phyloP scores from a whole-genome alignment of 2,113 vertebrate genomes.

The Puntigrus tetrazona region DNA sequence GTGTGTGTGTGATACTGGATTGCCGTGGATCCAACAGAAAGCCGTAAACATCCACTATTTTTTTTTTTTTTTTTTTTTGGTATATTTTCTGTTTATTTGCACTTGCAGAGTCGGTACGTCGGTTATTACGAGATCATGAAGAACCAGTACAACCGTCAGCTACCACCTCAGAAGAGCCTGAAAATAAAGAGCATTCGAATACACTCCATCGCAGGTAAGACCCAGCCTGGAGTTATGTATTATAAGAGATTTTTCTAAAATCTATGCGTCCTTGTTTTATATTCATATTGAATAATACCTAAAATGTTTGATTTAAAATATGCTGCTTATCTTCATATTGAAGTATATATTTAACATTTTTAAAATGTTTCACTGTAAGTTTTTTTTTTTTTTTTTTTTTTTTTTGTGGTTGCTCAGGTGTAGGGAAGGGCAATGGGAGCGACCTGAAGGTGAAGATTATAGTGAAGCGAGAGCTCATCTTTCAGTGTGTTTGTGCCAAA shows the following conservation, averaged over 20 bases:
- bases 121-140: conserved; percentile 92
- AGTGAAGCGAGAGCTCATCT: conserved; percentile 75
- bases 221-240: background rate
- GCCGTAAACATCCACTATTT: too few relatives aligned
- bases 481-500: conserved; percentile 80
- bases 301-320: background rate
- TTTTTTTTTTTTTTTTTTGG: background rate
- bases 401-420: conserved; percentile 80
- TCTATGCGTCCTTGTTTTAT: too few relatives aligned
- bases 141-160: conserved; percentile 77
- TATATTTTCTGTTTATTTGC: background rate
- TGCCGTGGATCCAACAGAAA: background rate
- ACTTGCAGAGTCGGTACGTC: conserved; percentile 87
- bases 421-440: conserved; percentile 85
- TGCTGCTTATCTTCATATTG: background rate
- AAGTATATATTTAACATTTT: background rate
- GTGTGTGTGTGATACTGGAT: conserved; percentile 63
- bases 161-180: conserved; percentile 82
- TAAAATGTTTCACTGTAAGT: too few relatives aligned
- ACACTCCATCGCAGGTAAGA: conserved; percentile 85
- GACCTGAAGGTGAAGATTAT: conserved; percentile 86
- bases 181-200: conserved; percentile 83
- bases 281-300: too few relatives aligned
- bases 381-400: too few relatives aligned
- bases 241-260: too few relatives aligned